Base-by-base conservation (phyloP, 2,888 invertebrate genomes). In the Calameuta filiformis region DNA sequence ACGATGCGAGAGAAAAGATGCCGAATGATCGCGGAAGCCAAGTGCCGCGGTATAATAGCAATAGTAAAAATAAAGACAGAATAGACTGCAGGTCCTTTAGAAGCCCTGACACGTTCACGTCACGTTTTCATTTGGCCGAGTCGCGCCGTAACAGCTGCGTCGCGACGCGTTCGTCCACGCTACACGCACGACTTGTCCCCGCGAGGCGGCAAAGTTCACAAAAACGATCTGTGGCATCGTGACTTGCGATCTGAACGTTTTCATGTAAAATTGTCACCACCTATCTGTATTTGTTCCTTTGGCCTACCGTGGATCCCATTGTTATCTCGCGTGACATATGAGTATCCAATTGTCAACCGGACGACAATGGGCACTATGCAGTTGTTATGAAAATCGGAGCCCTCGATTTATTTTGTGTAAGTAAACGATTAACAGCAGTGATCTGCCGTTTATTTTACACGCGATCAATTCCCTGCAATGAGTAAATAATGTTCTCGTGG, bases 1-100 rank as follows among this genome's bases (percentile, higher is more conserved):
- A 84, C 79, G 81, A 84, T 84, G 84, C 80, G 78, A 77, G 81
- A 73, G 77, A 79, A 79, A 82, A 80, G 74, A 84, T 84, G 83
- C 81, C 79, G 82, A 76, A 81, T 81, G 79, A 81, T 81, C 76
- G 81, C 83, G 80, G 77, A 76, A 81, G 78, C 76, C 78, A 78
- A 76, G 80, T 78, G 79, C 79, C 79, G 71, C 71, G 71, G 23
- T 71, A 71, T 71, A 33, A 71, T 71, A 71, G 71, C 31, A 71
- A 56, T 56, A 56, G 56, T 23, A 56, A 56, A 23, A 56, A 56
- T 56, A 23, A 56, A 23, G 56, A 23, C 23, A 23, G 6, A 56
- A 56, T 56, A 56, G 23, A 23, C 9, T 56, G 56, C 56, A 56
- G 56, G 56, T 56, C 23, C 56, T 56, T 23, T 23, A 56, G 56